Percentiles rank a stretch among this genome's conserved stretches.
phyloP scores from a whole-genome alignment of 1,140 invertebrate species.

The Ruditapes philippinarum region DNA sequence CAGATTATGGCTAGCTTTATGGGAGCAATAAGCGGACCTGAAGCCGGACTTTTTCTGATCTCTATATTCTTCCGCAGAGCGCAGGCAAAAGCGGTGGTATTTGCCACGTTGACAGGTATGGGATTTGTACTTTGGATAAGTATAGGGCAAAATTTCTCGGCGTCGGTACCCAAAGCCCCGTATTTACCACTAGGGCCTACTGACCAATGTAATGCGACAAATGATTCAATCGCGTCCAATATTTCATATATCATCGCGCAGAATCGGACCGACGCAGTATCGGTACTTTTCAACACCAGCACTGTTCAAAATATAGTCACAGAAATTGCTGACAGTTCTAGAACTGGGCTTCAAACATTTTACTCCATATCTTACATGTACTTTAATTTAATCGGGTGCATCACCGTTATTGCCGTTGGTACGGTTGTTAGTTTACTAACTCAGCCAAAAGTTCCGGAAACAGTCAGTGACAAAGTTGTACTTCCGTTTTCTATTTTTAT shows the following conservation, averaged over 20 bases:
- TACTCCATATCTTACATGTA: conserved; percentile 32
- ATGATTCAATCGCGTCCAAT: not conserved
- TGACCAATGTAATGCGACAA: not conserved
- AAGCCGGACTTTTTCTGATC: conserved; percentile 15
- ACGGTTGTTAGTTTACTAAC: not conserved
- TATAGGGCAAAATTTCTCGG: not conserved
- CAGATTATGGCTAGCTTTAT: conserved; percentile 3
- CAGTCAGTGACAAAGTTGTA: not conserved
- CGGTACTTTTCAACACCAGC: not conserved
- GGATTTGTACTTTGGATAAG: not conserved
- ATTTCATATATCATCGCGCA: no score
- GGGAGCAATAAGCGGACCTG: not conserved
- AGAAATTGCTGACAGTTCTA: no score
- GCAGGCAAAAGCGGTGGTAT: not conserved
- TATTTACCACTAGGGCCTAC: not conserved
- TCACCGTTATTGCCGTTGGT: not conserved
- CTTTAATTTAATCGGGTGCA: not conserved
- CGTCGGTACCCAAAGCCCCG: not conserved
- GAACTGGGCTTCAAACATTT: not conserved
- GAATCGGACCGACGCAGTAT: not conserved
- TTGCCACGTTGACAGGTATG: not conserved
- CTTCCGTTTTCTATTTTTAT: not conserved
- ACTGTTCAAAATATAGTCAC: not conserved
- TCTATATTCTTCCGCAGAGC: conserved; percentile 35
- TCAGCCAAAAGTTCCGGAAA: not conserved